A percentile compares a stretch with the other conserved stretches of the same genome.
Conservation (phyloP, 2,113 vertebrate species). For the Dermatemys mawii region DNA sequence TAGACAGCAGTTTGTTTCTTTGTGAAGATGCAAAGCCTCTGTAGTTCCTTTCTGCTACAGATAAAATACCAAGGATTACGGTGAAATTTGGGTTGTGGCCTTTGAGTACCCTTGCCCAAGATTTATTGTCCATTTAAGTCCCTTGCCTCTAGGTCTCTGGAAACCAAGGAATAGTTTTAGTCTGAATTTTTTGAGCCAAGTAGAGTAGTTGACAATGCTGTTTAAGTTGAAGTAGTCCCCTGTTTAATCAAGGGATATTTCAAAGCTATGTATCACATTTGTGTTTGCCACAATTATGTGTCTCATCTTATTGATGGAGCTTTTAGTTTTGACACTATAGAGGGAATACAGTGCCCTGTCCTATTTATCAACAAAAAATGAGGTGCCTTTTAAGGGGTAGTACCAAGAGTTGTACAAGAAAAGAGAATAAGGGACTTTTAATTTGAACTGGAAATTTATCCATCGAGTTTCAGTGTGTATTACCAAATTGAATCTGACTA, state of each 20-base stretch:
- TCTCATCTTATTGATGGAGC: not conserved
- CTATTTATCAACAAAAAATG: not conserved
- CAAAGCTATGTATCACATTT: not conserved
- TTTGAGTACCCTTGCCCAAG: not conserved
- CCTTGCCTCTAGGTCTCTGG: not conserved
- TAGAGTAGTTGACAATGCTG: not conserved
- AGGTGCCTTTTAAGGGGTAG: not conserved
- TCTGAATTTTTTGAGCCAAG: not conserved
- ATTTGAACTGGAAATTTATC: slow-evolving; percentile 12
- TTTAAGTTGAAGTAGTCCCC: slow-evolving; percentile 10
- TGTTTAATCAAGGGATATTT: not conserved
- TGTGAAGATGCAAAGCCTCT: not conserved
- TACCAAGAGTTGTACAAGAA: not conserved
- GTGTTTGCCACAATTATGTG: not conserved
- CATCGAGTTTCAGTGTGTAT: not conserved
- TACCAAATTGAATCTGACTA: not conserved
- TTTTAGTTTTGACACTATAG: slow-evolving; percentile 5
- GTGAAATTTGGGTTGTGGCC: not conserved
- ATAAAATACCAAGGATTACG: accelerated
- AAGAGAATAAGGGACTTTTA: not conserved
- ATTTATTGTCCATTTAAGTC: not conserved
- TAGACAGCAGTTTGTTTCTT: not conserved
- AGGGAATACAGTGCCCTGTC: slow-evolving; percentile 22
- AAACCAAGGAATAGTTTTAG: not conserved
- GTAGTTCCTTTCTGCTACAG: not conserved